phyloP scores from a whole-genome alignment of 2,888 invertebrate species.

The Dryobotodes eremita region DNA sequence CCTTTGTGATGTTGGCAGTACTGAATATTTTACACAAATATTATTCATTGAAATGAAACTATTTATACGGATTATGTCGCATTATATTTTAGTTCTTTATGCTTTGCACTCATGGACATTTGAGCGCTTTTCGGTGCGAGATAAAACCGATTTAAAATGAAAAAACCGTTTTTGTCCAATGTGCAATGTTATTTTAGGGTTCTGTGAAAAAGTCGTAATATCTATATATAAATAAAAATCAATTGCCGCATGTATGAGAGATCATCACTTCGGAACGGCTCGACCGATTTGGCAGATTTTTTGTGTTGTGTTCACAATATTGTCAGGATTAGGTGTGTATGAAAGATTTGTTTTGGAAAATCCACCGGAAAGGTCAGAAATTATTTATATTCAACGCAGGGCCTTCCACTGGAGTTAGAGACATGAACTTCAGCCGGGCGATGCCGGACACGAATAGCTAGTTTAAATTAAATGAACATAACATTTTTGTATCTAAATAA shows the following conservation, averaged over 20 bases:
- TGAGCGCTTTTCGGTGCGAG: conserved; percentile 11
- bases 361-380: too few species aligned
- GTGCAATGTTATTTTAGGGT: not conserved
- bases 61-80: conserved; percentile 33
- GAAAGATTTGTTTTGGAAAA: too few species aligned
- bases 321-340: too few species aligned
- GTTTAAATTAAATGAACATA: not conserved
- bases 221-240: not conserved
- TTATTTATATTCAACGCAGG: too few species aligned
- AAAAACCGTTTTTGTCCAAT: not conserved
- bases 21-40: conserved; percentile 48
- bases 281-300: too few species aligned
- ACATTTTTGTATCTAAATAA: not conserved
- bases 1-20: conserved; percentile 42
- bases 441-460: too few species aligned
- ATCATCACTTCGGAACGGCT: too few species aligned
- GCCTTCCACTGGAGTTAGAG: too few species aligned
- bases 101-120: conserved; percentile 24
- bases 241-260: too few species aligned
- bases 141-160: conserved; percentile 21
- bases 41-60: conserved; percentile 42
- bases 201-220: not conserved
- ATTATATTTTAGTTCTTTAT: conserved; percentile 28
- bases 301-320: too few species aligned
- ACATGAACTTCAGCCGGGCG: too few species aligned